Evolutionary conservation across 2,113 vertebrate species (phyloP).

Genomic region (Rhinichthys klamathensis): DNA sequence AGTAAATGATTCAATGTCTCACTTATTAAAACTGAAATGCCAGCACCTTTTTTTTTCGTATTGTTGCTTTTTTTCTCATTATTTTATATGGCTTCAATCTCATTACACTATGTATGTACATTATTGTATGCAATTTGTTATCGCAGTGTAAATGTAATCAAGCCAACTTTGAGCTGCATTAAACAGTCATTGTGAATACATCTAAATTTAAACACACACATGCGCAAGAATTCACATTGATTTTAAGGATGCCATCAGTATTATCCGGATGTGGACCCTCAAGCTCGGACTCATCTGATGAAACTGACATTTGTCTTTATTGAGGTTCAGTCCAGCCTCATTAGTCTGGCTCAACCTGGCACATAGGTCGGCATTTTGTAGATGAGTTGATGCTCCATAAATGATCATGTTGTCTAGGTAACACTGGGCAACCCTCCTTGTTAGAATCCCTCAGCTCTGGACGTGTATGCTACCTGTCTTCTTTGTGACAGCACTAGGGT

Average conservation of each 20-base stretch:
- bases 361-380: neutral
- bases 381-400: conserved; percentile 7
- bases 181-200: neutral
- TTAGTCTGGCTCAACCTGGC: conserved; percentile 6
- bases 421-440: neutral
- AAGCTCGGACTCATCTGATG: neutral
- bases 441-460: neutral
- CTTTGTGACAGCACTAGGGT: neutral
- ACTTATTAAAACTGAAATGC: neutral
- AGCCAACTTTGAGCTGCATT: neutral
- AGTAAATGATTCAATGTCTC: neutral
- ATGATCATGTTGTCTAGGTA: conserved; percentile 26
- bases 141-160: neutral
- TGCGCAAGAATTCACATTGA: neutral
- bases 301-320: conserved; percentile 25
- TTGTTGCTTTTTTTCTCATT: too few relatives aligned
- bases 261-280: neutral
- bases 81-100: too few relatives aligned
- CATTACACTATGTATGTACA: neutral
- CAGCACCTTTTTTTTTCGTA: neutral
- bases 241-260: neutral
- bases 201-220: neutral
- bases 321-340: conserved; percentile 8
- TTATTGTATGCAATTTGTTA: neutral
- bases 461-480: neutral